Evolutionary conservation across 2,888 invertebrate species (phyloP).

Genomic region (Diarsia rubi): DNA sequence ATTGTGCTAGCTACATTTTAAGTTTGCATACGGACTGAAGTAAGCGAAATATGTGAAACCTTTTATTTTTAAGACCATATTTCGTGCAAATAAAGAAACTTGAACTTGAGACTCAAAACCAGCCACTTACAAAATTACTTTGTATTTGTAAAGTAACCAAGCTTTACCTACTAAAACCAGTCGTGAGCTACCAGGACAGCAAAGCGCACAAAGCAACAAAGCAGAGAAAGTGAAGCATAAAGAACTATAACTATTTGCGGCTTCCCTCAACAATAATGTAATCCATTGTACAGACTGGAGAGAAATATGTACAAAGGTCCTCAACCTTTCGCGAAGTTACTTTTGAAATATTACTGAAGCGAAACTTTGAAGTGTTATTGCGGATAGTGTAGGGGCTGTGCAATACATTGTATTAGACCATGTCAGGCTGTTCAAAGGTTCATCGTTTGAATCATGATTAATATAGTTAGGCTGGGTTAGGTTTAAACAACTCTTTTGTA

Average conservation of each 20-base stretch:
- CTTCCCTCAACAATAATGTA: conserved; percentile 46
- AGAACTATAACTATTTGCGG: conserved; percentile 46
- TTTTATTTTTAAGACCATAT: too few relatives aligned
- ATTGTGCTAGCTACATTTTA: too few relatives aligned
- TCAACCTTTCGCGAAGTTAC: conserved; percentile 48
- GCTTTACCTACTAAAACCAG: not conserved
- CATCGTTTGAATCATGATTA: conserved; percentile 1
- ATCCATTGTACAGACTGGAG: conserved; percentile 51
- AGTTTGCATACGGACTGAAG: too few relatives aligned
- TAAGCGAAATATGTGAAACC: too few relatives aligned
- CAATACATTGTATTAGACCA: conserved; percentile 19
- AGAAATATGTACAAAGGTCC: conserved; percentile 32
- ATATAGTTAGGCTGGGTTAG: not conserved
- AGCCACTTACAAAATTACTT: not conserved
- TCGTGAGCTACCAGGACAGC: conserved; percentile 24
- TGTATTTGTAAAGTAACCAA: not conserved
- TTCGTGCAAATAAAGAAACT: too few relatives aligned
- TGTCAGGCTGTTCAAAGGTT: conserved; percentile 1
- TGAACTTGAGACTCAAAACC: not conserved
- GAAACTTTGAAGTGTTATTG: conserved; percentile 21
- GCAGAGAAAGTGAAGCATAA: conserved; percentile 62
- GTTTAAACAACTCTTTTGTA: not conserved
- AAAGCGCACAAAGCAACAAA: conserved; percentile 48
- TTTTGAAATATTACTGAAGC: conserved; percentile 3
- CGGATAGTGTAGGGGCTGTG: not conserved